A percentile compares a stretch with the other conserved stretches of the same genome.
phyloP scores from a whole-genome alignment of 2,797 vertebrate genomes.

The Schizopygopsis pylzovi region DNA sequence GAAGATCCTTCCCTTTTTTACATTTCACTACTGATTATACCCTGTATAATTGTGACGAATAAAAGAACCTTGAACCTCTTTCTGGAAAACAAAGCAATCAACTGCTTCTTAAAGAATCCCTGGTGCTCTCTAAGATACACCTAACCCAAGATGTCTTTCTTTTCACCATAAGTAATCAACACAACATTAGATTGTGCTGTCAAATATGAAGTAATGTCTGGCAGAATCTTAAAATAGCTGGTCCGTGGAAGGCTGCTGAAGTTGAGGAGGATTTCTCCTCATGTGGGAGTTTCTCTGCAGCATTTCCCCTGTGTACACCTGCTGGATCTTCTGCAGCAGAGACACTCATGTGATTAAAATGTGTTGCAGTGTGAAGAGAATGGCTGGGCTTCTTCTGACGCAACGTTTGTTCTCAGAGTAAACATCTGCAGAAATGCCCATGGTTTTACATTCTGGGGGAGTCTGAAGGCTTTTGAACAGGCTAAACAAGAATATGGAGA shows the following conservation, averaged over 20 bases:
- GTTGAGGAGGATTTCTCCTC: constrained; percentile 7
- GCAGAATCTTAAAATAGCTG: constrained; percentile 53
- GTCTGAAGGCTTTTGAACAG: not conserved
- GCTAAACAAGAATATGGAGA: not conserved
- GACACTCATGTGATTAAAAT: constrained; percentile 2
- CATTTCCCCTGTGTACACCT: constrained; percentile 36
- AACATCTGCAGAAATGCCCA: constrained; percentile 1
- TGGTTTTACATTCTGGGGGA: not conserved
- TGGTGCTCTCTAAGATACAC: constrained; percentile 14
- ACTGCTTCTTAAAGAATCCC: not conserved
- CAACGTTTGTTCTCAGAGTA: not conserved
- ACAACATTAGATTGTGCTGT: constrained; percentile 38
- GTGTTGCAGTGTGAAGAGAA: constrained; percentile 10
- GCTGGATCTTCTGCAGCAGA: not conserved
- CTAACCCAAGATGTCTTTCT: not conserved
- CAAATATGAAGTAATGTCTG: constrained; percentile 50
- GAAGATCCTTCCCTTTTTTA: constrained; percentile 50
- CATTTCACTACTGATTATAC: too few species aligned
- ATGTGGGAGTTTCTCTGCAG: constrained; percentile 12
- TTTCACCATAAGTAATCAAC: constrained; percentile 24
- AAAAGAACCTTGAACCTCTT: constrained; percentile 8
- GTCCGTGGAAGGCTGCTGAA: not conserved
- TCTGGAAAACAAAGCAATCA: constrained; percentile 56
- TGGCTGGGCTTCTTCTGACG: not conserved
- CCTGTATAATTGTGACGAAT: too few species aligned